A percentile compares a stretch with the other conserved stretches of the same genome.
These are phyloP conservation scores for Brachymystax lenok DNA, from an alignment of 2,797 vertebrate genomes.

Conservation along the genomic window DNA sequence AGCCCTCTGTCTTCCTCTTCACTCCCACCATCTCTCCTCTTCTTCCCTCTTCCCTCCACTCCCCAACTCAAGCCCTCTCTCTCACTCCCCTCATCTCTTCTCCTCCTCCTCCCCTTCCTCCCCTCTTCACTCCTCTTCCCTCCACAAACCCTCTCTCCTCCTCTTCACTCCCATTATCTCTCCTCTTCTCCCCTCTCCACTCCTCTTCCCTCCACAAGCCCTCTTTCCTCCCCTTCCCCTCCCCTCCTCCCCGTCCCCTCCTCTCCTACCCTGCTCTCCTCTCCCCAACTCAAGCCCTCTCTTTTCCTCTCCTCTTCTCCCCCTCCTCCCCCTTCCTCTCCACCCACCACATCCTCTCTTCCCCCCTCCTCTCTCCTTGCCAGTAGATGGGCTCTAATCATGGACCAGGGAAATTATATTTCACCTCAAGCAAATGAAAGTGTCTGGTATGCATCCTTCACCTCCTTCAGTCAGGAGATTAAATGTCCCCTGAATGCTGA, in stretches of 20 bases:
- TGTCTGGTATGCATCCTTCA: conserved; percentile 55
- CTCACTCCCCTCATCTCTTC: too few species aligned
- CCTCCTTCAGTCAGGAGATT: conserved; percentile 14
- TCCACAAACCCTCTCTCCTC: not conserved
- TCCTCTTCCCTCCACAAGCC: too few species aligned
- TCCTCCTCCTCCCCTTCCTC: not conserved
- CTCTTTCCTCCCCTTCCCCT: too few species aligned
- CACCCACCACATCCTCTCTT: not conserved
- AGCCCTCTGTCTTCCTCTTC: not conserved
- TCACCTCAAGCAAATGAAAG: conserved; percentile 49
- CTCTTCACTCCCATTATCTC: too few species aligned
- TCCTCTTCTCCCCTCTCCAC: too few species aligned
- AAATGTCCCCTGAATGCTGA: conserved; percentile 36
- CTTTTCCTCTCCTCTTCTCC: conserved; percentile 33
- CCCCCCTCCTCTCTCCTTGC: conserved; percentile 29
- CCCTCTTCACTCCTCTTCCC: too few species aligned
- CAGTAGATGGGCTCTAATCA: conserved; percentile 57
- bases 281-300: not conserved
- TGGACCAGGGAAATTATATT: conserved; percentile 49
- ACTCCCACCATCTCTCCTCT: too few species aligned
- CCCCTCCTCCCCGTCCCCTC: too few species aligned
- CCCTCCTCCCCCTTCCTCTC: conserved; percentile 2
- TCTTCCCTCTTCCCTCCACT: too few species aligned
- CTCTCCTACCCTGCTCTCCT: too few species aligned
- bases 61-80: too few species aligned